Percentiles rank a stretch among this genome's conserved stretches.
Conservation (phyloP, 2,888 invertebrate genomes). For the Xanthorhoe designata region DNA sequence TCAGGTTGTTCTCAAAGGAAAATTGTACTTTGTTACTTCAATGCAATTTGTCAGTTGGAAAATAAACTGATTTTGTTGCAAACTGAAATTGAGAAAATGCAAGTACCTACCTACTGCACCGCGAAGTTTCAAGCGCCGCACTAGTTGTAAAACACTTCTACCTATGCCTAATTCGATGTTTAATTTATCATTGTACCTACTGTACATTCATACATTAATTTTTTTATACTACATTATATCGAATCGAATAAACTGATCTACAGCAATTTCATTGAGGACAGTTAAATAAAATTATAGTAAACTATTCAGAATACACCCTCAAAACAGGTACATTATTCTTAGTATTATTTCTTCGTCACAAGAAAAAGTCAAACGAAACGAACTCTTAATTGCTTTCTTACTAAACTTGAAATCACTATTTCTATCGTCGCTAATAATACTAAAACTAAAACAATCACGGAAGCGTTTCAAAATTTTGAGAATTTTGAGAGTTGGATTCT, state of each 20-base stretch:
- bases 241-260: background rate
- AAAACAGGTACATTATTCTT: background rate
- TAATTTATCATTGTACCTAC: constrained; percentile 16
- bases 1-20: constrained; percentile 71
- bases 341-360: constrained; percentile 5
- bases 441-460: constrained; percentile 16
- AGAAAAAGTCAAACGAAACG: background rate
- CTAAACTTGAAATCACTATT: constrained; percentile 10
- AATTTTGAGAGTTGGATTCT: constrained; percentile 21
- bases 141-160: constrained; percentile 58
- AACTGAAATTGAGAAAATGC: constrained; percentile 81
- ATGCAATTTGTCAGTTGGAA: constrained; percentile 78
- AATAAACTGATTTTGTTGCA: constrained; percentile 82
- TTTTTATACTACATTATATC: no score
- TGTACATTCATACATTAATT: no score
- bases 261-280: no score
- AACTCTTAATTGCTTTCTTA: constrained; percentile 21
- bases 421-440: constrained; percentile 20
- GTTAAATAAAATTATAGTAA: no score
- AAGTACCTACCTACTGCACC: constrained; percentile 63
- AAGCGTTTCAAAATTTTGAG: constrained; percentile 21
- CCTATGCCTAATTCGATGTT: constrained; percentile 48
- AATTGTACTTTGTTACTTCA: constrained; percentile 74
- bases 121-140: constrained; percentile 64
- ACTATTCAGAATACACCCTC: no score